phyloP scores from a whole-genome alignment of 1,140 invertebrate species.

The Drosophila mayri region DNA sequence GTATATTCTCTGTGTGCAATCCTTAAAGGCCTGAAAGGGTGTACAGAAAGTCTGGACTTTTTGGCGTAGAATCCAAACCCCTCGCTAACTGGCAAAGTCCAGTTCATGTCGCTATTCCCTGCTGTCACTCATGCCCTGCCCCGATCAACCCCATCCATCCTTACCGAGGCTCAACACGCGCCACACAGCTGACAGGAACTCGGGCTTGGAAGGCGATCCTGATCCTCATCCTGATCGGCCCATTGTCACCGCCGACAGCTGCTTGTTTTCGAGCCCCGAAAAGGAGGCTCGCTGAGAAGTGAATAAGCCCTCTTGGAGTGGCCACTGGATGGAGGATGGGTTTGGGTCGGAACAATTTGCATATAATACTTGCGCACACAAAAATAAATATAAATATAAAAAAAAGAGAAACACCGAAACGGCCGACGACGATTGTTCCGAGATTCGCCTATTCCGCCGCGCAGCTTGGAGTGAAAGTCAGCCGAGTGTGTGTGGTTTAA shows the following conservation, averaged over 20 bases:
- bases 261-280: slow-evolving; percentile 16
- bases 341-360: slow-evolving; percentile 52
- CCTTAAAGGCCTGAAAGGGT: background rate
- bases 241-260: slow-evolving; percentile 52
- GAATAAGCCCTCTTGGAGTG: slow-evolving; percentile 33
- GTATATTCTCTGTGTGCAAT: background rate
- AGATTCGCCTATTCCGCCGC: slow-evolving; percentile 30
- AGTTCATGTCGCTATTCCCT: slow-evolving; percentile 31
- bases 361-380: slow-evolving; percentile 55
- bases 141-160: slow-evolving; percentile 17
- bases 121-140: slow-evolving; percentile 50
- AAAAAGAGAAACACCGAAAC: slow-evolving; percentile 71
- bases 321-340: slow-evolving; percentile 26
- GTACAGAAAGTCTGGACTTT: background rate
- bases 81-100: background rate
- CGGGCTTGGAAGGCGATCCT: slow-evolving; percentile 46
- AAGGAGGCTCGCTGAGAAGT: slow-evolving; percentile 6
- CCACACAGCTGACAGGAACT: slow-evolving; percentile 69
- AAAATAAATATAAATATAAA: slow-evolving; percentile 3
- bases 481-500: slow-evolving; percentile 56
- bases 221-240: slow-evolving; percentile 34
- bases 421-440: slow-evolving; percentile 37
- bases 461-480: slow-evolving; percentile 63
- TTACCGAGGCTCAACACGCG: slow-evolving; percentile 52
- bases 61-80: background rate